phyloP scores from a whole-genome alignment of 2,113 vertebrate genomes.

The Scartelaos histophorus region DNA sequence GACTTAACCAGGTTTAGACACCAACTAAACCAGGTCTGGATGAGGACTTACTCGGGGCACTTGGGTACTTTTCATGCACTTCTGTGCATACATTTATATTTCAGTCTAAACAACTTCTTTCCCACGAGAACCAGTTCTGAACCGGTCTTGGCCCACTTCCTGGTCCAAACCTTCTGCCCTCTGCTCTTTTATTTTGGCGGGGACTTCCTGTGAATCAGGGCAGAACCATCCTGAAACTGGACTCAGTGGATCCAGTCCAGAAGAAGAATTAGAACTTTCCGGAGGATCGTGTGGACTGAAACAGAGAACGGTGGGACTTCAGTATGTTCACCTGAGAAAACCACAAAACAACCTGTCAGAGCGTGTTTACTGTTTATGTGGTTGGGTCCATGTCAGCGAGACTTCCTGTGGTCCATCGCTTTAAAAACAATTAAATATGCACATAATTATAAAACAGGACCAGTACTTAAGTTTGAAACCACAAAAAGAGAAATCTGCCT shows the following conservation, averaged over 20 bases:
- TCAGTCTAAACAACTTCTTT: background rate
- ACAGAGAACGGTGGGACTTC: background rate
- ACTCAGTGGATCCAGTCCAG: background rate
- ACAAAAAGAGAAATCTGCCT: too few relatives aligned
- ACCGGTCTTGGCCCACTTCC: background rate
- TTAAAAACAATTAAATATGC: too few relatives aligned
- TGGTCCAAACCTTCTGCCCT: background rate
- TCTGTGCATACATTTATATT: background rate
- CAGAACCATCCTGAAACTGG: background rate
- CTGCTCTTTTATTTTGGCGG: conserved; percentile 3
- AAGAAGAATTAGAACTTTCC: conserved; percentile 1
- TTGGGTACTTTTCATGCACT: too few relatives aligned
- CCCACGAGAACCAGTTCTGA: background rate
- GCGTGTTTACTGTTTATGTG: too few relatives aligned
- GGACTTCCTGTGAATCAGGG: conserved; percentile 5
- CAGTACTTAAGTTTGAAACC: too few relatives aligned
- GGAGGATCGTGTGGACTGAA: background rate
- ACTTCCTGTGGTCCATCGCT: too few relatives aligned
- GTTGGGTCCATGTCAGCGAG: too few relatives aligned
- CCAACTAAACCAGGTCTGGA: background rate
- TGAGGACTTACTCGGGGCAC: background rate
- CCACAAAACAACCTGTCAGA: background rate
- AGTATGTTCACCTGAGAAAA: background rate
- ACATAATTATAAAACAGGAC: too few relatives aligned
- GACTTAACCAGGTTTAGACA: background rate